Evolutionary conservation across 30 jellyfish, hydroid and myxozoan species (phyloP).

Genomic region (Pelagia noctiluca): DNA sequence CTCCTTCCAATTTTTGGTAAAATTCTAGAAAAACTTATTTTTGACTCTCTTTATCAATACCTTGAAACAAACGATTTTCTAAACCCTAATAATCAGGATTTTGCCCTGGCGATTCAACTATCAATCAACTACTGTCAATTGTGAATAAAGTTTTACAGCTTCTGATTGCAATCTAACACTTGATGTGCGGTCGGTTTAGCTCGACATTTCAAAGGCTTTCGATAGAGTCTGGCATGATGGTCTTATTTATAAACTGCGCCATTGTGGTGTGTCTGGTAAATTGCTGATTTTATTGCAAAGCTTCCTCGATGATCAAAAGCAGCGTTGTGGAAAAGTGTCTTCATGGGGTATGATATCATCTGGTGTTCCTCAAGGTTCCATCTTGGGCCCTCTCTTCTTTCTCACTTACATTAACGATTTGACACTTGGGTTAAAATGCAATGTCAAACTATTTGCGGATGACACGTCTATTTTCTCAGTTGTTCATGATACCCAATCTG

Average conservation of each 20-base stretch:
- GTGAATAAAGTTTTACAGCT: not conserved
- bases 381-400: slow-evolving; percentile 27
- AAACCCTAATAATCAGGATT: slow-evolving; percentile 18
- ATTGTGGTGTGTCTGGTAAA: slow-evolving; percentile 4
- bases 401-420: slow-evolving; percentile 31
- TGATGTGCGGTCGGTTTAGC: slow-evolving; percentile 50
- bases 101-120: slow-evolving; percentile 25
- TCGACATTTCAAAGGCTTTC: slow-evolving; percentile 32
- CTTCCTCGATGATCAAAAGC: slow-evolving; percentile 35
- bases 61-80: slow-evolving; percentile 11
- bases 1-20: slow-evolving; percentile 58
- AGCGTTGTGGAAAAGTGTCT: slow-evolving; percentile 42
- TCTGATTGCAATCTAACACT: slow-evolving; percentile 24
- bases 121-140: slow-evolving; percentile 34
- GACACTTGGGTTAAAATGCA: slow-evolving; percentile 44
- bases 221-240: slow-evolving; percentile 37
- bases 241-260: not conserved
- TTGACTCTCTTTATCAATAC: slow-evolving; percentile 30
- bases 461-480: slow-evolving; percentile 53
- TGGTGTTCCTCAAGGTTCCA: slow-evolving; percentile 59
- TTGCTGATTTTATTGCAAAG: slow-evolving; percentile 35
- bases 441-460: slow-evolving; percentile 48
- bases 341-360: slow-evolving; percentile 30
- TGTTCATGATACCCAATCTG: slow-evolving; percentile 61
- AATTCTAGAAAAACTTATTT: slow-evolving; percentile 23